A percentile compares a stretch with the other conserved stretches of the same genome.
These are phyloP conservation scores for Pelosia muscerda DNA, from an alignment of 2,888 invertebrate species.

Conservation along the genomic window DNA sequence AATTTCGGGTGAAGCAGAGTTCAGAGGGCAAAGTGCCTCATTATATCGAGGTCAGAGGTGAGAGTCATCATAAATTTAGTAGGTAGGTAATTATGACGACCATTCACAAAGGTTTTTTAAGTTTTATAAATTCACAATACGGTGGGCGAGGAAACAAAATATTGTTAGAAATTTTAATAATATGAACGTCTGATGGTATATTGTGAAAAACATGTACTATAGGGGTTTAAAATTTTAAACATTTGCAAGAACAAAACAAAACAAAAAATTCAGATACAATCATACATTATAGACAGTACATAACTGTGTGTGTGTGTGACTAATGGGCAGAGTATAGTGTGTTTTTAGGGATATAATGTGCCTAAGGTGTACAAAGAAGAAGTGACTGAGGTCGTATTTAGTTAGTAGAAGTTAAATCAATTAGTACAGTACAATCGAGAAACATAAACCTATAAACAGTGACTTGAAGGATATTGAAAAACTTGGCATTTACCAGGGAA, in stretches of 20 bases:
- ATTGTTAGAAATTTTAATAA: neutral
- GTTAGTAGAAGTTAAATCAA: neutral
- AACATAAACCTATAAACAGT: neutral
- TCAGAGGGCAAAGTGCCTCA: conserved; percentile 1
- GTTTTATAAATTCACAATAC: neutral
- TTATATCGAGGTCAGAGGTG: neutral
- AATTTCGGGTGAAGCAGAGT: neutral
- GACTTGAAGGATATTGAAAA: neutral
- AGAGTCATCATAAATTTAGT: neutral
- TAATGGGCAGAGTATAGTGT: too few species aligned
- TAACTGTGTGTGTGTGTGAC: too few species aligned
- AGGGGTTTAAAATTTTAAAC: neutral
- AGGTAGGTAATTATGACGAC: neutral
- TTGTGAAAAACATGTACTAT: neutral
- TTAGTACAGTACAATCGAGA: too few species aligned
- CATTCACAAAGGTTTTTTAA: neutral
- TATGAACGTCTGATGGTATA: neutral
- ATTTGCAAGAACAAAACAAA: neutral
- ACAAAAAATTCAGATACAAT: neutral
- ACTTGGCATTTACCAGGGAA: too few species aligned
- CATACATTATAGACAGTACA: neutral
- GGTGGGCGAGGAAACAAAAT: neutral
- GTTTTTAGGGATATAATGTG: too few species aligned
- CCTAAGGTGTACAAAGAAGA: too few species aligned
- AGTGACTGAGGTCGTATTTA: neutral